Evolutionary conservation across 2,888 invertebrate genomes (phyloP), one percentile per base, ranked within the genome.

Genomic region (Oeneis ivallda): DNA sequence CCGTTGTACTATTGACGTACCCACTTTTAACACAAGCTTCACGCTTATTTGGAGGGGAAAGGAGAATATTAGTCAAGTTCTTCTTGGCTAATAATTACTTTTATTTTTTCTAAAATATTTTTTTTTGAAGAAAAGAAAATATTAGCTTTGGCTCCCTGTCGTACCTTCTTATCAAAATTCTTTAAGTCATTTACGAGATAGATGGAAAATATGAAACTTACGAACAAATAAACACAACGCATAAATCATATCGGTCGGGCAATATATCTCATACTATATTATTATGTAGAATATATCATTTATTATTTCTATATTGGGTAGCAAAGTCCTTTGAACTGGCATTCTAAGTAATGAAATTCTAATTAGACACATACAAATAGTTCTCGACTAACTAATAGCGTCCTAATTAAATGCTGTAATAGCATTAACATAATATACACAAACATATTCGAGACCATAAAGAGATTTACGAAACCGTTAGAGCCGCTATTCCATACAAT

Each of bases 381-480:
- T 57, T 43, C 57, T 59, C 62, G 37, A 53, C 57, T 34, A 58
- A 65, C 68, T 69, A 67, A 71, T 70, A 69, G 70, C 66, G 67
- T 57, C 67, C 66, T 64, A 70, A 67, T 70, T 68, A 64, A 67
- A 72, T 53, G 54, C 66, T 54, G 69, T 62, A 47, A 70, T 71
- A 65, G 67, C 69, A 70, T 61, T 52, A 61, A 71, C 71, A 68
- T 61, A 62, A 70, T 56, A 69, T 67, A 71, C 69, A 74, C 66
- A 68, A 69, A 69, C 69, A 75, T 73, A 72, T 74, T 73, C 66
- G 39, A 13, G 56, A 19, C 17, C n/a, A 34, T 10, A 11, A 17
- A 41, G 56, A 56, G 39, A 56, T 41, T 19, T 3, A 19, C 17
- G 1, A 3, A 17, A 56, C 17, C 13, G 54, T 17, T 13, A 56